These are phyloP conservation scores for Mesoligia furuncula DNA, from an alignment of 2,888 invertebrate genomes.

Conservation along the genomic window DNA sequence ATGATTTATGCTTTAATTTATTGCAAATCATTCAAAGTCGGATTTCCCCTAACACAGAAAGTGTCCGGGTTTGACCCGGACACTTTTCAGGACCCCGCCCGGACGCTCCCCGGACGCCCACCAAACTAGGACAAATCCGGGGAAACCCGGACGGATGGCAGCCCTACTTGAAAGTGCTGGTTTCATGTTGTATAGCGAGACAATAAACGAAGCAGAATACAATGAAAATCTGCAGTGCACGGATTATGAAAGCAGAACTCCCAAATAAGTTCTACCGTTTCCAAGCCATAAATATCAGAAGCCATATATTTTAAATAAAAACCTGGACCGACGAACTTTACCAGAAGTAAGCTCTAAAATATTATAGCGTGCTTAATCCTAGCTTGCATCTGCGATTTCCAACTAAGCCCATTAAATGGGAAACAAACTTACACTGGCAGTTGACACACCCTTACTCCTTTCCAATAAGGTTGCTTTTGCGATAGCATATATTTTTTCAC, in stretches of 20 bases:
- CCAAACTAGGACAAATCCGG: too few species aligned
- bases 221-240: background rate
- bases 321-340: slow-evolving; percentile 42
- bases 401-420: slow-evolving; percentile 62
- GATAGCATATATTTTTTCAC: background rate
- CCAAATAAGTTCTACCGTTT: slow-evolving; percentile 30
- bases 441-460: slow-evolving; percentile 9
- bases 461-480: slow-evolving; percentile 30
- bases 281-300: slow-evolving; percentile 49
- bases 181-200: background rate
- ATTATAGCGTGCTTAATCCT: slow-evolving; percentile 63
- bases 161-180: background rate
- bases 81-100: too few species aligned
- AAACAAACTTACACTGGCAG: slow-evolving; percentile 51
- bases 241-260: slow-evolving; percentile 21
- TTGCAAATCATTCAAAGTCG: too few species aligned
- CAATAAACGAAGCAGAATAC: slow-evolving; percentile 2
- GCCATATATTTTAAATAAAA: slow-evolving; percentile 48
- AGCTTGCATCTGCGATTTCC: slow-evolving; percentile 62
- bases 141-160: too few species aligned
- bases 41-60: too few species aligned
- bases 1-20: too few species aligned
- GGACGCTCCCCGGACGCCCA: too few species aligned
- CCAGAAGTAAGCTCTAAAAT: slow-evolving; percentile 57
- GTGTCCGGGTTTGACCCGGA: too few species aligned